Base-by-base conservation (phyloP, 2,113 vertebrate species). In the Suncus etruscus region DNA sequence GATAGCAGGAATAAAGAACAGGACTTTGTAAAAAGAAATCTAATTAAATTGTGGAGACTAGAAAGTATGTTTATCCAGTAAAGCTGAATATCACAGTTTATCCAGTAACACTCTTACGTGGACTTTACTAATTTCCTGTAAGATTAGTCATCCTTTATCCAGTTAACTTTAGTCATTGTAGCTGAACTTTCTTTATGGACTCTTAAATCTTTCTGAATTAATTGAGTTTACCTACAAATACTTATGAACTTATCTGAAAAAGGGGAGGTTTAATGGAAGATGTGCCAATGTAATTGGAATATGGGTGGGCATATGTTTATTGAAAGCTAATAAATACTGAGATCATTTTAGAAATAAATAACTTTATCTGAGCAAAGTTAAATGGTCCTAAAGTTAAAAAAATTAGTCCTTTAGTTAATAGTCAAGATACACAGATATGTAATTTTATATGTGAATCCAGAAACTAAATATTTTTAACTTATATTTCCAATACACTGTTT, bases 201-300 rank as follows among this genome's bases (percentile, higher is more conserved):
- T 81, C 39, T 84, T 81, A 92, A 69, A 87, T 93, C 80, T 61
- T 93, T 45, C 51, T 88, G 20, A 29, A 91, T 77, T 83, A 92
- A 89, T 79, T 12, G 79, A 69, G 48, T 91, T 85, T 48, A 74
- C 3, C n/a, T 14, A 39, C 31, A 72, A 72, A 72, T 22, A 72
- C 16, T 15, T 39, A 39, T 39, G 58, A 4, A 61, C 15, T 61
- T 61, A 61, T 20, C 58, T 61, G 58, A 20, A 4, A 20, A 20
- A 20, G 58, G 51, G 58, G 18, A 20, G 20, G 39, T 39, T 39
- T 39, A 22, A 20, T 66, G 27, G 25, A 2, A 66, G 65, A 27
- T 66, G 25, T 66, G 27, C 65, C 11, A 66, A 66, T 27, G 27
- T 29, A 9, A 16, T 20, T 20, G 29, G 27, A 8, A 66, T 10